Base-by-base conservation (phyloP, 2,797 vertebrate species). In the Chrysocyon brachyurus region DNA sequence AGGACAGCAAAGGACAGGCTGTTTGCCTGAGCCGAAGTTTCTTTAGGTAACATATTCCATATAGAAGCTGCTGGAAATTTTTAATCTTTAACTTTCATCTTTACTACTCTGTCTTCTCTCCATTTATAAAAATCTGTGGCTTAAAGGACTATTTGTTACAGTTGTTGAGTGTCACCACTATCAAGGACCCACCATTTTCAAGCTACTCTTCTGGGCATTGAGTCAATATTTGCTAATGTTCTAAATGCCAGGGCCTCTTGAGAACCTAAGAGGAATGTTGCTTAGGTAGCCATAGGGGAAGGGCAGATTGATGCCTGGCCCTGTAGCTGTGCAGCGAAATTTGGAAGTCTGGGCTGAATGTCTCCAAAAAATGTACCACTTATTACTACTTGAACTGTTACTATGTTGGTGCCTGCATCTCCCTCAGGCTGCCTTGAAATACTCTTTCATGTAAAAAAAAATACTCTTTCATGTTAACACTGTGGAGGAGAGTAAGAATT, bases 401-500 rank as follows among this genome's bases (percentile, higher is more conserved):
- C 56, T 91, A 21, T 94, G 68, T 72, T 91, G 57, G 79, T 6
- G 12, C 24, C 61, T 22, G 24, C 22, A 10, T 87, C 46, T 94
- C 56, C 19, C 57, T 95, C 73, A 70, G 70, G 70, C 33, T 91
- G 28, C 72, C 81, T 96, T 78, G 66, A 92, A 82, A 94, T 36
- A 40, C 2, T 87, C 54, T 93, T 72, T 94, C 26, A n/a, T 66
- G 61, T 90, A 46, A 46, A 46, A 46, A 36, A 46, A 92, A 82
- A 94, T 36, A 40, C 2, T 87, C 54, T 93, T 72, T 92, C 26
- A 33, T 66, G 61, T 90, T 56, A 93, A 94, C 83, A 94, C 95
- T 96, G 96, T 93, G 96, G 88, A 95, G 93, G 33, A 97, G 92
- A 97, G 94, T 59, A 92, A 97, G 93, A 96, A 97, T 97, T 98